phyloP scores from a whole-genome alignment of 2,888 invertebrate genomes.

The Podotricha telesiphe region DNA sequence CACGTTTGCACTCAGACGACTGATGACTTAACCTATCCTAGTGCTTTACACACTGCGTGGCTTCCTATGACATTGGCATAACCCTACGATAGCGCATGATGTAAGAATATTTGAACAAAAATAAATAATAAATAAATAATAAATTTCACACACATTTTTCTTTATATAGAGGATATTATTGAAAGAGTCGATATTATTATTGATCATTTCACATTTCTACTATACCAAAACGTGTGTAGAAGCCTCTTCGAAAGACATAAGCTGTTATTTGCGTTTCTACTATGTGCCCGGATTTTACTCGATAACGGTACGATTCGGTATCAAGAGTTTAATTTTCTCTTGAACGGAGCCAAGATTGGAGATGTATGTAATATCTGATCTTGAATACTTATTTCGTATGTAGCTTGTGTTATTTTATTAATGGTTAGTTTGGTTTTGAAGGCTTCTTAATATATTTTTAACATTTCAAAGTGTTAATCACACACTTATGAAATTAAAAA shows the following conservation, averaged over 20 bases:
- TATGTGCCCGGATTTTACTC: slow-evolving; percentile 87
- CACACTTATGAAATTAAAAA: no score
- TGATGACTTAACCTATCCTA: no score
- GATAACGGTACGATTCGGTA: slow-evolving; percentile 83
- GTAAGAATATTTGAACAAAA: no score
- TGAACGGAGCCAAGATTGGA: slow-evolving; percentile 88
- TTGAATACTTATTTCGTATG: neutral
- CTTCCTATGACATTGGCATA: no score
- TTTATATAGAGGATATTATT: slow-evolving; percentile 85
- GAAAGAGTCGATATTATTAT: slow-evolving; percentile 91
- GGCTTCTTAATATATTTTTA: no score
- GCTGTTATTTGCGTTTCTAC: slow-evolving; percentile 91
- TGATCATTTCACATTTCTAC: slow-evolving; percentile 90
- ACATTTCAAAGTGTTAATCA: no score
- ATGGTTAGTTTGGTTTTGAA: no score
- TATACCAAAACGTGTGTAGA: slow-evolving; percentile 94
- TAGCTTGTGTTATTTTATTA: neutral
- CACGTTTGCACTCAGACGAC: no score
- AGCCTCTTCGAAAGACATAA: slow-evolving; percentile 96
- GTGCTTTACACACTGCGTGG: no score
- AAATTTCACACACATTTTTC: neutral
- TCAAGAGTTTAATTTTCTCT: slow-evolving; percentile 89
- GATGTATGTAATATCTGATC: slow-evolving; percentile 58
- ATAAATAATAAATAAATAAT: neutral
- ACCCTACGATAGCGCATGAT: no score